These are phyloP conservation scores for Merluccius polli DNA, from an alignment of 2,797 vertebrate species.

Conservation along the genomic window DNA sequence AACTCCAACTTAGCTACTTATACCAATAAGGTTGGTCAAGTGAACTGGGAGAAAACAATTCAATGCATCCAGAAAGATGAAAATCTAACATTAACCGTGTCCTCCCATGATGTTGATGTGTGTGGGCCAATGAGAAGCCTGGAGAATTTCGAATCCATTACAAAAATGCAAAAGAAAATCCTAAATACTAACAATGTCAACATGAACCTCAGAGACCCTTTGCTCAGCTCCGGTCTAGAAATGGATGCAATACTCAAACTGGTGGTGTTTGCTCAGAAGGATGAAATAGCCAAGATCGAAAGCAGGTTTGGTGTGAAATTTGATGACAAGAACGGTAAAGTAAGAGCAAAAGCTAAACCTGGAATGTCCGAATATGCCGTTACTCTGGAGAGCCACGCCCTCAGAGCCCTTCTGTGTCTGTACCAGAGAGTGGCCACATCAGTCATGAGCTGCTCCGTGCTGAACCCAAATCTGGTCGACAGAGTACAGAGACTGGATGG, in stretches of 20 bases:
- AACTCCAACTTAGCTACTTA: accelerated
- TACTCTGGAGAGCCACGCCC: conserved; percentile 57
- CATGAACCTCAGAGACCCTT: conserved; percentile 43
- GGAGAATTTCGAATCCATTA: background rate
- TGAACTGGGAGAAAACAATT: background rate
- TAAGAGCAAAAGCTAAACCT: conserved; percentile 33
- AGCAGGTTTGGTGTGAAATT: conserved; percentile 53
- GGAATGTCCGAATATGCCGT: background rate
- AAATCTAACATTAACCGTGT: conserved; percentile 37
- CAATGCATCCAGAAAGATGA: background rate
- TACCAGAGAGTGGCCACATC: conserved; percentile 55
- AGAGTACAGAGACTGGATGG: background rate
- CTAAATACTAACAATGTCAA: background rate
- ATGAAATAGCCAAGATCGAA: conserved; percentile 35
- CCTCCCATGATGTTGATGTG: background rate
- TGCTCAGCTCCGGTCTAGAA: conserved; percentile 17
- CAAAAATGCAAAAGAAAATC: background rate
- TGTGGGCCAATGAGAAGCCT: conserved; percentile 15
- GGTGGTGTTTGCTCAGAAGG: background rate
- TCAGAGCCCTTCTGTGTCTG: conserved; percentile 58
- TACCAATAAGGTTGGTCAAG: conserved; percentile 16
- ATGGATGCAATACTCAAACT: conserved; percentile 34
- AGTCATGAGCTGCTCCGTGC: background rate
- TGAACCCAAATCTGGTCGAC: background rate
- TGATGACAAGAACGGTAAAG: background rate